These are phyloP conservation scores for Venustaconcha ellipsiformis DNA, from an alignment of 1,140 invertebrate species.

Conservation along the genomic window DNA sequence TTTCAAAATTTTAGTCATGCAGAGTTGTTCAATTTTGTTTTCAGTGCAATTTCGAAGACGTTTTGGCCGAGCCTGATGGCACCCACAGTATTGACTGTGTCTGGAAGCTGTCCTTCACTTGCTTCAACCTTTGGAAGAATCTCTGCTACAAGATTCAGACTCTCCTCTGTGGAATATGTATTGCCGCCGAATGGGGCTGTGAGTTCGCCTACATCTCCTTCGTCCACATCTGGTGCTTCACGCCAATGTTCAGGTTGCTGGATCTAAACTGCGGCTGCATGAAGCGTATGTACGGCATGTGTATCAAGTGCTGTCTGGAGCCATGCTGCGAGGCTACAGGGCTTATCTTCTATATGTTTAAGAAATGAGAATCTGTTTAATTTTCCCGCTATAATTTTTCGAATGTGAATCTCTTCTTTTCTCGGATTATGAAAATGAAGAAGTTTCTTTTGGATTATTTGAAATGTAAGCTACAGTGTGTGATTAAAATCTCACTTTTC, in stretches of 20 bases:
- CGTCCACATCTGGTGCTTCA: slow-evolving; percentile 67
- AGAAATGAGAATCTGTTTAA: slow-evolving; percentile 21
- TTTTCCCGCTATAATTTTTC: not conserved
- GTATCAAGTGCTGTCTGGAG: slow-evolving; percentile 64
- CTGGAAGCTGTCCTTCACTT: slow-evolving; percentile 78
- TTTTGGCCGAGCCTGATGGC: slow-evolving; percentile 82
- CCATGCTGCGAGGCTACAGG: slow-evolving; percentile 46
- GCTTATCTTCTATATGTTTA: slow-evolving; percentile 40
- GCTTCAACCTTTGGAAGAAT: slow-evolving; percentile 77
- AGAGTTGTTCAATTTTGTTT: slow-evolving; percentile 9
- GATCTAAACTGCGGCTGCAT: slow-evolving; percentile 76
- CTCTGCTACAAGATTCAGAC: slow-evolving; percentile 80
- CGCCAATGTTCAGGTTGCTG: slow-evolving; percentile 46
- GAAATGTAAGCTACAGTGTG: no score
- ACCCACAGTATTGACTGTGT: slow-evolving; percentile 80
- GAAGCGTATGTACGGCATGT: slow-evolving; percentile 73
- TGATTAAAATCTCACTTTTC: no score
- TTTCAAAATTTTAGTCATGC: no score
- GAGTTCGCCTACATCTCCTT: slow-evolving; percentile 82
- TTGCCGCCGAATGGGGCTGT: slow-evolving; percentile 78
- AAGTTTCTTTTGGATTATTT: no score
- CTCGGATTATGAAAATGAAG: no score
- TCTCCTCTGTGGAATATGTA: slow-evolving; percentile 76
- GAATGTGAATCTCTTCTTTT: not conserved
- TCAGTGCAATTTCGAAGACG: slow-evolving; percentile 76